phyloP scores from a whole-genome alignment of 2,888 invertebrate species.

The Polydrusus pterygomalis region DNA sequence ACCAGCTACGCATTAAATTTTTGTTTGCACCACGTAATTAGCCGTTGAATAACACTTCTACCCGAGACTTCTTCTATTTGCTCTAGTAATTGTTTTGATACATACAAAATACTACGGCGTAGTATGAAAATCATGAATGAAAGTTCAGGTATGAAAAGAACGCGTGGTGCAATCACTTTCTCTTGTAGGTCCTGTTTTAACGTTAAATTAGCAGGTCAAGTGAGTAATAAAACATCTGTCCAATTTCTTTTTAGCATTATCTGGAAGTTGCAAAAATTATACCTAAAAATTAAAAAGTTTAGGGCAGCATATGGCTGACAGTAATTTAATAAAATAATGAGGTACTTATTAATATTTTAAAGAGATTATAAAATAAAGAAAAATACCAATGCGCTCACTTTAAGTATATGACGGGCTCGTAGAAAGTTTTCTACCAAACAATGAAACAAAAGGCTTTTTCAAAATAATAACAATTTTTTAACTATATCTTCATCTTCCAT shows the following conservation, averaged over 20 bases:
- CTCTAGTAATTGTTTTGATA: background rate
- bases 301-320: conserved; percentile 19
- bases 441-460: too few relatives aligned
- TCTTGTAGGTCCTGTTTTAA: conserved; percentile 44
- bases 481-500: too few relatives aligned
- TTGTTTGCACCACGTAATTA: background rate
- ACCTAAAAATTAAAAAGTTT: conserved; percentile 19
- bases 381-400: too few relatives aligned
- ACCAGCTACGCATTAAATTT: background rate
- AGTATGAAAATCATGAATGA: conserved; percentile 51
- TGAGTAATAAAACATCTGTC: conserved; percentile 50
- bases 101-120: conserved; percentile 39
- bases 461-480: too few relatives aligned
- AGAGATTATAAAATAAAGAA: too few relatives aligned
- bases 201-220: conserved; percentile 45
- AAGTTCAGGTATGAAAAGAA: conserved; percentile 46
- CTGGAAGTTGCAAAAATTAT: conserved; percentile 29
- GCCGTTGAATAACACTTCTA: background rate
- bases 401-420: too few relatives aligned
- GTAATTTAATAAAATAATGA: conserved; percentile 9
- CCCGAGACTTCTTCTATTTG: background rate
- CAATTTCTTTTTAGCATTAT: conserved; percentile 38
- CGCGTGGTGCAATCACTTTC: conserved; percentile 53
- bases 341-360: background rate
- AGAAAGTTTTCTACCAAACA: too few relatives aligned